Percentiles rank a stretch among this genome's conserved stretches.
phyloP scores from a whole-genome alignment of 2,888 invertebrate species.

The Sphaerophoria taeniata region DNA sequence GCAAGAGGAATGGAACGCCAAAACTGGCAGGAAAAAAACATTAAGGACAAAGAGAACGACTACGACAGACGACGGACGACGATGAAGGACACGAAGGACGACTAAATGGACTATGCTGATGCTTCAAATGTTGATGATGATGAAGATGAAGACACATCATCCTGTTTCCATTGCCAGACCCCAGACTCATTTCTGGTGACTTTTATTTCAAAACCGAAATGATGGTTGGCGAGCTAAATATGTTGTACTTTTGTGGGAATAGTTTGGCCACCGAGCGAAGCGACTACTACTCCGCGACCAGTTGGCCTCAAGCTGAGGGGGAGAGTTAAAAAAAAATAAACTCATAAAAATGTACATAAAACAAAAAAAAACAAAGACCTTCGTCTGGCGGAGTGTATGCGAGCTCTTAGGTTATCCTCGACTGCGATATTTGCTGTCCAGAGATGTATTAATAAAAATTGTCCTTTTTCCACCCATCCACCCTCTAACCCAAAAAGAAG shows the following conservation, averaged over 20 bases:
- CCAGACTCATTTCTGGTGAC: slow-evolving; percentile 72
- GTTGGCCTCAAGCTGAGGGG: background rate
- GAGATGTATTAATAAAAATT: slow-evolving; percentile 64
- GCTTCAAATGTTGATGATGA: slow-evolving; percentile 20
- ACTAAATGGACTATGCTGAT: slow-evolving; percentile 17
- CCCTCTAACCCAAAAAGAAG: slow-evolving; percentile 18
- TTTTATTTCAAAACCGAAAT: slow-evolving; percentile 58
- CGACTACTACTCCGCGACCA: no score
- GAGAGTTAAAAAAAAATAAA: background rate
- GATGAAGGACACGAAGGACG: background rate
- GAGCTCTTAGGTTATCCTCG: slow-evolving; percentile 35
- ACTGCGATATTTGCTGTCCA: slow-evolving; percentile 53
- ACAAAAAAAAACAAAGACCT: slow-evolving; percentile 45
- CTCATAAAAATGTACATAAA: background rate
- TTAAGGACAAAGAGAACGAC: slow-evolving; percentile 12
- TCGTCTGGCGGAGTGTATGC: slow-evolving; percentile 7
- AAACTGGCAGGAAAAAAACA: background rate
- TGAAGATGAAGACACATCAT: slow-evolving; percentile 68
- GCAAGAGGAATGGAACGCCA: slow-evolving; percentile 59
- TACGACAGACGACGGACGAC: no score
- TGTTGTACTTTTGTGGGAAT: background rate
- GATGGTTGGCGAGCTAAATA: slow-evolving; percentile 12
- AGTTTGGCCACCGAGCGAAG: no score
- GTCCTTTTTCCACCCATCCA: background rate
- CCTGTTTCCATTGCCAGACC: slow-evolving; percentile 16